Base-by-base conservation (phyloP, 1,140 invertebrate species). In the Marisa cornuarietis region DNA sequence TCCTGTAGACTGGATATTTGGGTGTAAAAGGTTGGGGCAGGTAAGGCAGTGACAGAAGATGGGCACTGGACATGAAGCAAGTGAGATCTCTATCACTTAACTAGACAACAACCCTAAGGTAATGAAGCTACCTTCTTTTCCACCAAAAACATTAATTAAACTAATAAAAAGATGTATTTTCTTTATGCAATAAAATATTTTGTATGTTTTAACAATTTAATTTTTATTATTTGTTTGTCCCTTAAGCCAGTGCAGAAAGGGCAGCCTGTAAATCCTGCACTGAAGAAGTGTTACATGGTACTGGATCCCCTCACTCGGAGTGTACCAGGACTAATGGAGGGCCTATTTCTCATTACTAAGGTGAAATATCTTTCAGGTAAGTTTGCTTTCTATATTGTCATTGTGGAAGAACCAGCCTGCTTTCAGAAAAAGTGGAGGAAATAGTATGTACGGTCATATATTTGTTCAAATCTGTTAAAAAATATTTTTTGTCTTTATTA, bases 311-410 rank as follows among this genome's bases (percentile, higher is more conserved):
- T 98, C 14, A 93, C 93, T 8, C 94, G 95, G 81, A 94, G 95
- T 42, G 97, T 96, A 90, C 96, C 97, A 22, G 96, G 96, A 49
- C 92, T 96, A 49, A 92, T 94, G 62, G 91, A 94, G 80, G 95
- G 94, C 4, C 90, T 95, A 4, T 95, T 94, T 87, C 91, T 96
- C 16, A 91, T 96, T 72, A 95, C 95, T 0, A 96, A 95, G 89
- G 92, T 96, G 18, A 95, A 95, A 86, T 96, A 95, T 91, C 91
- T 95, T 10, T 93, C 93, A 85, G 96, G 96, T 91, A 75, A 78
- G 83, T 81, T 9, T 11, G 54, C 4, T 18, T 14, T 58, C 16
- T 9, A 18, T 18, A 58, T 11, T 58, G 54, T 6, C 54, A 58
- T 58, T 58, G 54, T 58, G 54, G 16, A 11, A 11, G 16, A 58